Evolutionary conservation across 2,797 vertebrate species (phyloP).

Genomic region (Tokudaia tokunoshimensis): DNA sequence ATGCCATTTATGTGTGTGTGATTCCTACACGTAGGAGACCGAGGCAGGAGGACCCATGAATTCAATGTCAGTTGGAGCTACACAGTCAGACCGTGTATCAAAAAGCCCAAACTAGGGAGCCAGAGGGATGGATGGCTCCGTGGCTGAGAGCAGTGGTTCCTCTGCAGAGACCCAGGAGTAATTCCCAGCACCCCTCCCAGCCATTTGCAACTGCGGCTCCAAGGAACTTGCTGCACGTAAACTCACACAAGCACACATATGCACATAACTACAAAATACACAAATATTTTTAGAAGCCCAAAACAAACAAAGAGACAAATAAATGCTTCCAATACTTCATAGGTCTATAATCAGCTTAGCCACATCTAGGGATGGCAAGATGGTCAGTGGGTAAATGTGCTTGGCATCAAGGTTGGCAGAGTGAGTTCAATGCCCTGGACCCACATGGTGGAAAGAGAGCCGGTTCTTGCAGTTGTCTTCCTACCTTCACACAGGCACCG

Average conservation of each 20-base stretch:
- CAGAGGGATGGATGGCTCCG: not conserved
- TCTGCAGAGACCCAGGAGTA: not conserved
- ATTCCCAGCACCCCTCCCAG: not conserved
- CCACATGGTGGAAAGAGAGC: not conserved
- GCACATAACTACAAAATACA: not conserved
- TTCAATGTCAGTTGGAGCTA: not conserved
- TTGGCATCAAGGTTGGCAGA: too few species aligned
- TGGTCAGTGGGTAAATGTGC: not conserved
- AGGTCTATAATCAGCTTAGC: not conserved
- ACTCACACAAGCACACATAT: not conserved
- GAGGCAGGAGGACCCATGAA: not conserved
- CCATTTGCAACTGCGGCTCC: not conserved
- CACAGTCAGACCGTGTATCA: not conserved
- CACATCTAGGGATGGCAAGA: not conserved
- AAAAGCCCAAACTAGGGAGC: not conserved
- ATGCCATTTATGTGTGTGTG: not conserved
- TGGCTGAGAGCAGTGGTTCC: not conserved
- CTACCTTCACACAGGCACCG: too few species aligned
- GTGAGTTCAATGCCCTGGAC: not conserved
- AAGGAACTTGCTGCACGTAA: not conserved
- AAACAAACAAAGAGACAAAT: not conserved
- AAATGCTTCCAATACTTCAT: not conserved
- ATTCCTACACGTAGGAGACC: not conserved
- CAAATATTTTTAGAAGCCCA: not conserved
- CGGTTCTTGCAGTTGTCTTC: not conserved